phyloP scores from a whole-genome alignment of 2,888 invertebrate species.

The Tetranychus truncatus region DNA sequence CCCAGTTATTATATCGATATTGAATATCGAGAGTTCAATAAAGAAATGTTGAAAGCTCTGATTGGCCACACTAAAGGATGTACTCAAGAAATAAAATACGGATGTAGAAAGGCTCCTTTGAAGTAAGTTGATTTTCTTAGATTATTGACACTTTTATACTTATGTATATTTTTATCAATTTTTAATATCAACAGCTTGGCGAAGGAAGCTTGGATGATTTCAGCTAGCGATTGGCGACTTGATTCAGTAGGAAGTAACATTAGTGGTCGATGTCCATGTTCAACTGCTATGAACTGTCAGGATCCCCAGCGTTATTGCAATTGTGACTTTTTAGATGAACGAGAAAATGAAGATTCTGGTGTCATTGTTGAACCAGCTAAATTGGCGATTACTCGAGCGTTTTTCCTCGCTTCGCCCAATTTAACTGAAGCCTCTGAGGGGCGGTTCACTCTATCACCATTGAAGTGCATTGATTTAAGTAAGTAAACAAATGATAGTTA shows the following conservation, averaged over 20 bases:
- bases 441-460: slow-evolving; percentile 66
- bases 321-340: slow-evolving; percentile 72
- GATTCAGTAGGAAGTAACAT: slow-evolving; percentile 41
- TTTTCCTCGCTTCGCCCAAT: slow-evolving; percentile 61
- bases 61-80: slow-evolving; percentile 74
- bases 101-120: slow-evolving; percentile 68
- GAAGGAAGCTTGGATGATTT: slow-evolving; percentile 27
- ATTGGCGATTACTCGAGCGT: slow-evolving; percentile 73
- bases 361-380: slow-evolving; percentile 58
- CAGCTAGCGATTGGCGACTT: slow-evolving; percentile 21
- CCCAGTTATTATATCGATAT: slow-evolving; percentile 66
- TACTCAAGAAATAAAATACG: slow-evolving; percentile 70
- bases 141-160: not conserved
- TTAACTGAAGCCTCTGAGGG: slow-evolving; percentile 63
- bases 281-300: slow-evolving; percentile 57
- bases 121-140: slow-evolving; percentile 35
- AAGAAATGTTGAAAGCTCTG: slow-evolving; percentile 58
- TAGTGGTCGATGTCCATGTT: slow-evolving; percentile 41
- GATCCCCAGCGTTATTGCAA: slow-evolving; percentile 66
- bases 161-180: not conserved
- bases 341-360: slow-evolving; percentile 65
- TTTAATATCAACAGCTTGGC: not conserved
- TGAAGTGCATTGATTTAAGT: slow-evolving; percentile 89
- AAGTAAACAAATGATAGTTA: slow-evolving; percentile 33
- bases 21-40: slow-evolving; percentile 68